Percentiles rank a stretch among this genome's conserved stretches.
These are phyloP conservation scores for Subacronicta megacephala DNA, from an alignment of 2,888 invertebrate species.

Conservation along the genomic window DNA sequence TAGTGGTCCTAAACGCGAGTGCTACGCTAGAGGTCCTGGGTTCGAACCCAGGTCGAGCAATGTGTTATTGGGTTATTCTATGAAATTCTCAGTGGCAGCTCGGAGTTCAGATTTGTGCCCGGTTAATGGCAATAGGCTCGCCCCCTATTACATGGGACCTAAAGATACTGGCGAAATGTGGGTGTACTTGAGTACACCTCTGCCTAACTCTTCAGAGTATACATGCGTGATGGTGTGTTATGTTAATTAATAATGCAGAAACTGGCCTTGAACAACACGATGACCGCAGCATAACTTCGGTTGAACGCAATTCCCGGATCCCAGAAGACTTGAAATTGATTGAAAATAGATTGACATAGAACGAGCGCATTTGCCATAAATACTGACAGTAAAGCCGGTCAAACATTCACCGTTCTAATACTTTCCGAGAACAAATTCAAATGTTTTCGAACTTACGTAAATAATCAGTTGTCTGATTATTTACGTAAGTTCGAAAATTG, in stretches of 20 bases:
- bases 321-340: not conserved
- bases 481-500: constrained; percentile 20
- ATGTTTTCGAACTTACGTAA: constrained; percentile 18
- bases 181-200: too few species aligned
- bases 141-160: too few species aligned
- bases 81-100: too few species aligned
- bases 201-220: too few species aligned
- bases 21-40: too few species aligned
- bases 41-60: too few species aligned
- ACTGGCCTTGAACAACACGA: not conserved
- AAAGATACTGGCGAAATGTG: too few species aligned
- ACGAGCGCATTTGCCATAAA: constrained; percentile 10
- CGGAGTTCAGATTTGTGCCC: too few species aligned
- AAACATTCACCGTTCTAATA: constrained; percentile 1
- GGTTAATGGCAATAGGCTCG: too few species aligned
- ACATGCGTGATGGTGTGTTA: too few species aligned
- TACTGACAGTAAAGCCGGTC: constrained; percentile 10
- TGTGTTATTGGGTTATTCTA: too few species aligned
- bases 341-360: constrained; percentile 4
- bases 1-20: too few species aligned
- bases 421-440: constrained; percentile 9
- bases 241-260: not conserved
- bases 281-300: not conserved
- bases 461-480: constrained; percentile 7
- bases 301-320: not conserved